Percentiles rank a stretch among this genome's conserved stretches.
These are phyloP conservation scores for Coilia nasus DNA, from an alignment of 2,797 vertebrate species.

Conservation along the genomic window DNA sequence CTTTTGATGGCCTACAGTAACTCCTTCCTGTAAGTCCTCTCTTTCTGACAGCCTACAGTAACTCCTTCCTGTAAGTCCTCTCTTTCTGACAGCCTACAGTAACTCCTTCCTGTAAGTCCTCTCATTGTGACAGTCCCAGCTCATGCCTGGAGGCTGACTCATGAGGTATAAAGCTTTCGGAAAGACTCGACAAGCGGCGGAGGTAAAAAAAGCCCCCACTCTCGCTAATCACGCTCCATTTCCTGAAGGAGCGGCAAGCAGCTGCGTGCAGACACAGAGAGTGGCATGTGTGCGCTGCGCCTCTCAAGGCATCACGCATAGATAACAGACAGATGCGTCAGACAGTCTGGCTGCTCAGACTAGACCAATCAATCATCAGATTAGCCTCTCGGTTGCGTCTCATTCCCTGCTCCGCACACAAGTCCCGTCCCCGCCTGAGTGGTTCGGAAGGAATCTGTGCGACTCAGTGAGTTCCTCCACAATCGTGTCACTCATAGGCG, in stretches of 20 bases:
- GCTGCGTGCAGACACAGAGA: neutral
- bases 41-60: no score
- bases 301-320: neutral
- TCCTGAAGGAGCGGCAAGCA: neutral
- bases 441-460: neutral
- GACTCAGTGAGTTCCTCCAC: neutral
- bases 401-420: neutral
- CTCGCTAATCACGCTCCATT: neutral
- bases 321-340: neutral
- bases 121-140: neutral
- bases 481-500: neutral
- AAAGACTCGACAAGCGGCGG: neutral
- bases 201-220: neutral
- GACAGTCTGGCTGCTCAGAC: slow-evolving; percentile 5
- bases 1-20: no score
- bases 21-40: no score
- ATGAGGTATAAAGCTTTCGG: neutral
- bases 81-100: neutral
- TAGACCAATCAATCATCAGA: slow-evolving; percentile 4
- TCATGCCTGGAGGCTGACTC: neutral
- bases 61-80: no score
- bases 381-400: neutral
- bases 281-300: neutral
- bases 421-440: neutral
- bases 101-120: neutral